phyloP scores from a whole-genome alignment of 2,113 vertebrate genomes.

The Octodon degus region DNA sequence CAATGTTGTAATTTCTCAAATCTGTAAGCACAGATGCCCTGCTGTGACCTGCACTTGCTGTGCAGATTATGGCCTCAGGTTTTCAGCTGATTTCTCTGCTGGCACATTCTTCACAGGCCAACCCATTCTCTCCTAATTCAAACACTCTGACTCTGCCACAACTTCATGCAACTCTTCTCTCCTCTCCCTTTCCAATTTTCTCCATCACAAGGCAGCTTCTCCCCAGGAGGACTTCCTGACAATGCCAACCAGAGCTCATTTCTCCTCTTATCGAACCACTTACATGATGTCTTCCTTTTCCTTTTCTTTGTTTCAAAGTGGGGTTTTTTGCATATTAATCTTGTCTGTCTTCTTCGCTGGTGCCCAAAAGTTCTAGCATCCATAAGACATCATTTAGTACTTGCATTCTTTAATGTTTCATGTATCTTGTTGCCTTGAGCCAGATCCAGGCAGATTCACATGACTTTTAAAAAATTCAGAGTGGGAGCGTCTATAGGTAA shows the following conservation, averaged over 20 bases:
- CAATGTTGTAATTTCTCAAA: not conserved
- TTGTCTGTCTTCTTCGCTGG: not conserved
- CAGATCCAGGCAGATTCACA: not conserved
- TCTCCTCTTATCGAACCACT: not conserved
- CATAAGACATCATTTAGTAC: not conserved
- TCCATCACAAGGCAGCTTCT: not conserved
- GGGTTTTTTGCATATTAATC: not conserved
- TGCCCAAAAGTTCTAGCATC: too few species aligned
- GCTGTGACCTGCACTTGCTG: too few species aligned
- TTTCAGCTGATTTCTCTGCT: not conserved
- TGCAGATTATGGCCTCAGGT: rapidly evolving
- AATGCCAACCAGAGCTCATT: not conserved
- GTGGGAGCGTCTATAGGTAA: not conserved
- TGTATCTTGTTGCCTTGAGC: not conserved
- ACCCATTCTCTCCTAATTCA: not conserved
- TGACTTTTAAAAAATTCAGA: slow-evolving; percentile 30
- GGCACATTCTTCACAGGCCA: not conserved
- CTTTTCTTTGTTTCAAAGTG: not conserved
- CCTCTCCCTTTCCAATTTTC: rapidly evolving
- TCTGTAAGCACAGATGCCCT: not conserved
- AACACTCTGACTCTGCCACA: rapidly evolving
- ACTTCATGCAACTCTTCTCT: not conserved
- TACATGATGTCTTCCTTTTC: not conserved
- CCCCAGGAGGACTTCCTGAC: not conserved
- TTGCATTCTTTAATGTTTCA: not conserved